Percentiles rank a stretch among this genome's conserved stretches.
These are phyloP conservation scores for Boloria euphrosyne DNA, from an alignment of 2,888 invertebrate genomes.

Conservation along the genomic window DNA sequence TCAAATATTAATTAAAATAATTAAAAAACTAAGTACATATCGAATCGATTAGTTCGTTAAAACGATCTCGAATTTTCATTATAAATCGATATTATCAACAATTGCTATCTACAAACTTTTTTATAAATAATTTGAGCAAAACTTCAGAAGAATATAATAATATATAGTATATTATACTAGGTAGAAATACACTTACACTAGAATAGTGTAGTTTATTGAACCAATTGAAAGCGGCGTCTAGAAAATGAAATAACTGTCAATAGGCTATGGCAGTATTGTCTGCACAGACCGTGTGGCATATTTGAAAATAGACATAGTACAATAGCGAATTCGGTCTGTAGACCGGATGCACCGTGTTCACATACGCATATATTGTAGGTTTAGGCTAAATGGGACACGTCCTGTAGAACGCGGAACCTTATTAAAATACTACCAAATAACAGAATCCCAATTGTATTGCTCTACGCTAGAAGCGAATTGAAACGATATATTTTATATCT, in stretches of 20 bases:
- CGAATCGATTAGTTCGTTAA: too few relatives aligned
- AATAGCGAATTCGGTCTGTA: conserved; percentile 21
- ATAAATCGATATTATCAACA: too few relatives aligned
- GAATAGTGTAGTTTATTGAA: background rate
- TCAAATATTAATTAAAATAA: background rate
- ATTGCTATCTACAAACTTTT: too few relatives aligned
- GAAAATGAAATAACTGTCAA: conserved; percentile 6
- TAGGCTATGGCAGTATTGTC: conserved; percentile 39
- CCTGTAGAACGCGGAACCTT: conserved; percentile 16
- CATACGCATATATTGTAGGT: conserved; percentile 30
- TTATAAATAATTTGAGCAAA: too few relatives aligned
- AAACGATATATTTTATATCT: background rate
- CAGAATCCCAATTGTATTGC: conserved; percentile 11
- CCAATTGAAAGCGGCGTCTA: background rate
- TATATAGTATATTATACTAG: too few relatives aligned
- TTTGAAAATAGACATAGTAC: conserved; percentile 38
- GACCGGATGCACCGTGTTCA: conserved; percentile 32
- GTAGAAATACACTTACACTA: background rate
- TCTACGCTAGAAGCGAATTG: background rate
- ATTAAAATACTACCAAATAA: conserved; percentile 17
- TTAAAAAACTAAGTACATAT: background rate
- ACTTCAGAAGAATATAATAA: too few relatives aligned
- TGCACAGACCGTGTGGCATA: conserved; percentile 37
- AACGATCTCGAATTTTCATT: too few relatives aligned
- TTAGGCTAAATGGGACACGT: conserved; percentile 25